Evolutionary conservation across 2,797 vertebrate species (phyloP), one percentile per base, ranked within the genome.

Genomic region (Alcedo quadribrachys): DNA sequence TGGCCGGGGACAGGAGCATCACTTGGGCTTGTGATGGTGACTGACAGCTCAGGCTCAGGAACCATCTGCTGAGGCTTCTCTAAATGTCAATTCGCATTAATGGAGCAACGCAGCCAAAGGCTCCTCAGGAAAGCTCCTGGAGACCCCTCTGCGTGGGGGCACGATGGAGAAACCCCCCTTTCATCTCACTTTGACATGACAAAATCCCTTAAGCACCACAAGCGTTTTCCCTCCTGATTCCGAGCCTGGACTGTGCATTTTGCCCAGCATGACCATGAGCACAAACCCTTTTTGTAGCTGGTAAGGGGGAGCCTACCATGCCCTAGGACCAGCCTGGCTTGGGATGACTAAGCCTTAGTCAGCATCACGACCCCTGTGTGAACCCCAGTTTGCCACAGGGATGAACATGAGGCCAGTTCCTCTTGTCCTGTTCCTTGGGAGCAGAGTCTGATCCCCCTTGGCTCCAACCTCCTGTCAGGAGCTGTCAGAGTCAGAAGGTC

Each of bases 1-100:
- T 89, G 96, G 92, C 75, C 28, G 2, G 57, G 68, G 83, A 78
- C 54, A 27, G 28, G 50, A 79, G 87, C 8, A 3, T 71, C 37
- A 69, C 65, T 73, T 5, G 84, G 83, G 80, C 85, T 95, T 90
- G 87, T 79, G 25, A 37, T 12, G 53, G 68, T 55, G 87, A 91
- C 75, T 70, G 86, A 92, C 76, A 75, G 80, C 90, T 79, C 21
- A 37, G 85, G 67, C 88, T 96, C 62, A 22, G 55, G 40, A 81
- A 83, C 94, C 97, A 97, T 97, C 97, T 97, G 97, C 55, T 92
- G 70, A 50, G 54, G 76, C 73, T 81, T 89, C 76, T 35, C 84
- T 27, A 28, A 54, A 81, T 53, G 81, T 93, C 94, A 94, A 0
- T 74, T 87, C 16, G 5, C 85, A 89, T 96, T 96, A 90, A 77